These are phyloP conservation scores for Lepidocyrtoides sp. DNA, from an alignment of 2,888 invertebrate genomes.

Conservation along the genomic window DNA sequence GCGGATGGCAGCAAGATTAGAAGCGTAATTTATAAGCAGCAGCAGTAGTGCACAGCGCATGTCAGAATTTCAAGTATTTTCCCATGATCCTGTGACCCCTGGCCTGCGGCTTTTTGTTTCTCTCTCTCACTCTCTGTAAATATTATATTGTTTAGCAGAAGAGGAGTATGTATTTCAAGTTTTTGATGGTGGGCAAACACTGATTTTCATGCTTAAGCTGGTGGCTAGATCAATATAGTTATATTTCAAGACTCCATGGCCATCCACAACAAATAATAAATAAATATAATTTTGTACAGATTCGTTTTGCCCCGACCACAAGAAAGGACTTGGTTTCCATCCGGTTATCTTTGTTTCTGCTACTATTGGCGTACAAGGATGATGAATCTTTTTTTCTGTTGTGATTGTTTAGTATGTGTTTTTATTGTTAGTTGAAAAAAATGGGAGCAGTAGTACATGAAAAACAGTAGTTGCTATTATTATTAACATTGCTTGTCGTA, in stretches of 20 bases:
- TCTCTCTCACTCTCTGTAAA: too few species aligned
- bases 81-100: conserved; percentile 48
- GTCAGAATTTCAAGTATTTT: conserved; percentile 40
- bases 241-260: too few species aligned
- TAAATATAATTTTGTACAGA: neutral
- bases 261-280: too few species aligned
- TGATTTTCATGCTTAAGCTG: too few species aligned
- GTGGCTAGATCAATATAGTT: too few species aligned
- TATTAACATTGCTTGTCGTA: neutral
- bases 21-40: too few species aligned
- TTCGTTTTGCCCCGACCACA: neutral
- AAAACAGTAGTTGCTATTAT: conserved; percentile 15
- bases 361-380: neutral
- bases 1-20: too few species aligned
- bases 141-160: neutral
- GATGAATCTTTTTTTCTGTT: conserved; percentile 23
- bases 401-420: conserved; percentile 7
- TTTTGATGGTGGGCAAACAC: too few species aligned
- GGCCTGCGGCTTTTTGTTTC: conserved; percentile 20
- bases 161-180: too few species aligned
- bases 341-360: neutral
- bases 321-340: too few species aligned
- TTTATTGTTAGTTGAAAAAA: conserved; percentile 7
- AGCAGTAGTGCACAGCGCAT: neutral
- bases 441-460: conserved; percentile 42